A percentile compares a stretch with the other conserved stretches of the same genome.
Conservation (phyloP, 2,888 invertebrate genomes). For the Zootermopsis nevadensis region DNA sequence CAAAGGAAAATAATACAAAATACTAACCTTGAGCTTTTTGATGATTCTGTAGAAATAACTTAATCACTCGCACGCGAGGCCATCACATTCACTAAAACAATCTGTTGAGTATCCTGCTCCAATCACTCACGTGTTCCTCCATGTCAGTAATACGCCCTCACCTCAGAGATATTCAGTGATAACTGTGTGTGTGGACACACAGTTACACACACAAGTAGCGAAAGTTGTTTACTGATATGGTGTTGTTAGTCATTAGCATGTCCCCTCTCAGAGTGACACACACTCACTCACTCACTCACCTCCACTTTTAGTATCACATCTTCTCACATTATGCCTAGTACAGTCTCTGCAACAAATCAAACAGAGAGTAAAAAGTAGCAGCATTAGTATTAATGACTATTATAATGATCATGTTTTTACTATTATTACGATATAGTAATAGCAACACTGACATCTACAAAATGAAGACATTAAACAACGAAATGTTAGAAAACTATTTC, state of each 20-base stretch:
- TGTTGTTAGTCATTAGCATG: slow-evolving; percentile 33
- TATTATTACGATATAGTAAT: too few species aligned
- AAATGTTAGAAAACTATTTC: too few species aligned
- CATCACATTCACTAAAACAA: neutral
- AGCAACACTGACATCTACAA: too few species aligned
- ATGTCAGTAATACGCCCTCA: neutral
- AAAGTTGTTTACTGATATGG: slow-evolving; percentile 42
- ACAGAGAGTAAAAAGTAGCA: neutral
- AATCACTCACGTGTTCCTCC: neutral
- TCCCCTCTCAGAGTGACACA: neutral
- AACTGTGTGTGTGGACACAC: too few species aligned
- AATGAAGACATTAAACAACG: too few species aligned
- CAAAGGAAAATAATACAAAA: neutral
- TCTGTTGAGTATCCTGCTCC: neutral
- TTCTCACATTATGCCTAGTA: neutral
- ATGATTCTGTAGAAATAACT: slow-evolving; percentile 4
- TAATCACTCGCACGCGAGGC: slow-evolving; percentile 17
- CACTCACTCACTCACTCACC: neutral
- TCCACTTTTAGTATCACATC: neutral
- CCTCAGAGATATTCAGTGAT: slow-evolving; percentile 16
- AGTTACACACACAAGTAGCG: slow-evolving; percentile 24
- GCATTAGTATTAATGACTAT: too few species aligned
- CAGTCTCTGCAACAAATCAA: neutral
- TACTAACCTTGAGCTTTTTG: slow-evolving; percentile 19
- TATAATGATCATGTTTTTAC: too few species aligned